Evolutionary conservation across 2,888 invertebrate species (phyloP), one percentile per base, ranked within the genome.

Genomic region (Clepsis dumicolana): DNA sequence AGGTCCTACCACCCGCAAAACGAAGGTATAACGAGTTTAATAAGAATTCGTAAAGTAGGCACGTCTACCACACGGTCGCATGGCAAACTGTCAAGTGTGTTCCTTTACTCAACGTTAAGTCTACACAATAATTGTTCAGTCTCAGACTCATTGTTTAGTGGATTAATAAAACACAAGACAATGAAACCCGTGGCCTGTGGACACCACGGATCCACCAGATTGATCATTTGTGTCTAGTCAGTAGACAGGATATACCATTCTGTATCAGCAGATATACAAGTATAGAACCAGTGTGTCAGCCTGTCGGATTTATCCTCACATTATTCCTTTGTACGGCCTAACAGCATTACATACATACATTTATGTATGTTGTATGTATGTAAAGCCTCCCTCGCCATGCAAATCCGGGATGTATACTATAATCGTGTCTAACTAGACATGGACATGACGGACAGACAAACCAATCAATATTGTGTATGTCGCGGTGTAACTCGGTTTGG

Each of bases 241-340:
- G n/a, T 5, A 38, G n/a, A 4, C 4, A 1, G 1, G 38, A 4
- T n/a, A 18, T 18, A 18, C 0, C 4, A 44, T 44, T 44, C 16
- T 5, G 44, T 44, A 44, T 44, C 8, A 18, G 8, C 18, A 44
- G 16, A 29, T 3, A 29, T 29, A 29, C 7, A 25, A 29, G 12
- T 38, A 52, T 25, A 38, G 50, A 57, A 50, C 24, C 67, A 50
- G 57, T 59, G 41, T 41, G 56, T 44, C 48, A 16, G 27, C 35
- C 48, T 18, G 32, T 4, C 16, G 25, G 53, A 8, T 59, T 64
- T 64, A 64, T 67, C 61, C 56, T 59, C 50, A 32, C 41, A 59
- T 68, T 59, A 68, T 63, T 68, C 68, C 68, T 68, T 63, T 64
- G 68, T 68, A 64, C 64, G 59, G 68, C 57, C 53, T 64, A 68